Percentiles rank a stretch among this genome's conserved stretches.
These are phyloP conservation scores for Pyrgilauda ruficollis DNA, from an alignment of 2,113 vertebrate genomes.

Conservation along the genomic window DNA sequence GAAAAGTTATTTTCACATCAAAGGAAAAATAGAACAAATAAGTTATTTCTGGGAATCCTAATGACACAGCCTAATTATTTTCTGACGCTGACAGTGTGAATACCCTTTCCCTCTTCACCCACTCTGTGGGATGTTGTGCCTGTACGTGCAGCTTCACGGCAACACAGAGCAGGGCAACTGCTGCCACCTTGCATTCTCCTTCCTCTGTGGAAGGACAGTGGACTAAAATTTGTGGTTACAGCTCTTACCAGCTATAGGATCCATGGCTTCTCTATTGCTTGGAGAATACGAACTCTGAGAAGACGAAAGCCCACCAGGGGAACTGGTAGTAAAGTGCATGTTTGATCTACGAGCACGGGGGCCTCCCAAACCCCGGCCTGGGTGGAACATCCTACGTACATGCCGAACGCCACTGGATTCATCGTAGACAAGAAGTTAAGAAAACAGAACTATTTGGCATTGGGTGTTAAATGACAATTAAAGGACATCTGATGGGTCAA, in stretches of 20 bases:
- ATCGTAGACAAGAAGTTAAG: conserved; percentile 86
- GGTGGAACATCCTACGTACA: conserved; percentile 98
- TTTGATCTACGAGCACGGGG: conserved; percentile 96
- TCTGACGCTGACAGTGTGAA: not conserved
- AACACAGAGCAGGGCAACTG: not conserved
- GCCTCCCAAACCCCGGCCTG: conserved; percentile 92
- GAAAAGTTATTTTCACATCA: not conserved
- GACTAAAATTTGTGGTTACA: not conserved
- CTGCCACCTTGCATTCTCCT: not conserved
- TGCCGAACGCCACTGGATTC: conserved; percentile 98
- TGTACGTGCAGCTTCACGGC: not conserved
- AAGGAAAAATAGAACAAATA: not conserved
- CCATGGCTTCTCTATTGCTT: conserved; percentile 99
- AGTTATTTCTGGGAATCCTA: not conserved
- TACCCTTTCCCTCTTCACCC: not conserved
- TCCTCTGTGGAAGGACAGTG: not conserved
- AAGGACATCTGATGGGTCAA: not conserved
- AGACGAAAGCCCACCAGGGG: conserved; percentile 92
- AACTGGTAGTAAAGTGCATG: conserved; percentile 99
- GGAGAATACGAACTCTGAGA: conserved; percentile 98
- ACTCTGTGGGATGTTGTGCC: not conserved
- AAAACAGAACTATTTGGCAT: not conserved
- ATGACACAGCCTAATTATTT: not conserved
- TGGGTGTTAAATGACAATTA: not conserved
- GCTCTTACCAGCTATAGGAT: conserved; percentile 96